These are phyloP conservation scores for Synergus umbraculus DNA, from an alignment of 2,888 invertebrate genomes.

Conservation along the genomic window DNA sequence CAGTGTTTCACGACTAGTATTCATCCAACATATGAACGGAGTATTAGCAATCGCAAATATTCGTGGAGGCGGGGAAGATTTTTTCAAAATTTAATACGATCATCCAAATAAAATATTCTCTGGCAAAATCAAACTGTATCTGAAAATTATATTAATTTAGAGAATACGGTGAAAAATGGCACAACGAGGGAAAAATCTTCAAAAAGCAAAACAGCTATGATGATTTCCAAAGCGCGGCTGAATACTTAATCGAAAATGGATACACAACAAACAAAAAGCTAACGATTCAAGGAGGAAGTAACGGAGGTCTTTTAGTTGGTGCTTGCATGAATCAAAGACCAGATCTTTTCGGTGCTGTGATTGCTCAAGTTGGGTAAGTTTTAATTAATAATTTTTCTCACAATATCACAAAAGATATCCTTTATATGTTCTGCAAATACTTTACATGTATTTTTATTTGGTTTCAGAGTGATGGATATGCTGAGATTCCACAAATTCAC, in stretches of 20 bases:
- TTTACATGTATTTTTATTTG: slow-evolving; percentile 39
- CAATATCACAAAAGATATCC: neutral
- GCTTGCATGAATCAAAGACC: slow-evolving; percentile 97
- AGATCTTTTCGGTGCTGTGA: slow-evolving; percentile 93
- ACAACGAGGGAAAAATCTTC: slow-evolving; percentile 91
- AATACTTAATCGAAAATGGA: slow-evolving; percentile 89
- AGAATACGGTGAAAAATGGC: slow-evolving; percentile 99
- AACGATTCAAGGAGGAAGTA: slow-evolving; percentile 96
- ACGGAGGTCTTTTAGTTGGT: slow-evolving; percentile 97
- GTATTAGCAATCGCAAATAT: slow-evolving; percentile 95
- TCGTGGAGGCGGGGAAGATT: slow-evolving; percentile 92
- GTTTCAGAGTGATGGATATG: slow-evolving; percentile 95
- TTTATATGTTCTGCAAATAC: neutral
- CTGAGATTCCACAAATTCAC: slow-evolving; percentile 98
- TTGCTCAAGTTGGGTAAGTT: slow-evolving; percentile 88
- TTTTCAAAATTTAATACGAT: slow-evolving; percentile 35
- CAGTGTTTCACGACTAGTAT: slow-evolving; percentile 90
- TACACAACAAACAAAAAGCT: slow-evolving; percentile 88
- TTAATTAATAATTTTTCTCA: neutral
- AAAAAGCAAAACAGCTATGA: slow-evolving; percentile 99
- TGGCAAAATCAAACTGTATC: slow-evolving; percentile 24
- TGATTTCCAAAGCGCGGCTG: slow-evolving; percentile 95
- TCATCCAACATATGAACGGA: slow-evolving; percentile 93
- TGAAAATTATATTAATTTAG: slow-evolving; percentile 77
- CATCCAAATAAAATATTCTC: slow-evolving; percentile 31